phyloP scores from a whole-genome alignment of 1,140 invertebrate genomes.

The Agrilus planipennis region DNA sequence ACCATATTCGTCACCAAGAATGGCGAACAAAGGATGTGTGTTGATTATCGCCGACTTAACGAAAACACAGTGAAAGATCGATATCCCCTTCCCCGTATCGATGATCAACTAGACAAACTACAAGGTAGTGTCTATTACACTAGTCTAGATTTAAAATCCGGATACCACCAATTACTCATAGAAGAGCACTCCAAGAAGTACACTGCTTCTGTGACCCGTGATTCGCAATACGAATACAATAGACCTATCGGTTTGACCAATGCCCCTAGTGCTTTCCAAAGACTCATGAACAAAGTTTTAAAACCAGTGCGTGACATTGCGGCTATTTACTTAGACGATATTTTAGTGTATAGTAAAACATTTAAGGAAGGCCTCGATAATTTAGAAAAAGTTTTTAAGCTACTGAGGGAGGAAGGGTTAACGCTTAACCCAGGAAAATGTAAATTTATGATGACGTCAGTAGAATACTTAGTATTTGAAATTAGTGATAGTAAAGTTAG shows the following conservation, averaged over 20 bases:
- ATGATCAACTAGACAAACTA: background rate
- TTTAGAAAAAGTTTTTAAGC: slow-evolving; percentile 15
- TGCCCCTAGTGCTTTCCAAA: slow-evolving; percentile 23
- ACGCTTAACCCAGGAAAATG: slow-evolving; percentile 8
- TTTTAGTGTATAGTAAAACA: slow-evolving; percentile 15
- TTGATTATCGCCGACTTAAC: background rate
- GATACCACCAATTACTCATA: background rate
- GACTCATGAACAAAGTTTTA: slow-evolving; percentile 22
- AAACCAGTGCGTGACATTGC: slow-evolving; percentile 16
- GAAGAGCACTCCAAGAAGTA: background rate
- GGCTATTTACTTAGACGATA: slow-evolving; percentile 21
- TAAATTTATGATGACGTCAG: slow-evolving; percentile 1
- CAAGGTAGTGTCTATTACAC: background rate
- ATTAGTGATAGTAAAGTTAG: slow-evolving; percentile 4
- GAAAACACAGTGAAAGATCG: background rate
- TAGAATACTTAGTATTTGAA: slow-evolving; percentile 10
- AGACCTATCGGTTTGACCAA: slow-evolving; percentile 25
- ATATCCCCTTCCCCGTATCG: background rate
- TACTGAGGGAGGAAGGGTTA: background rate
- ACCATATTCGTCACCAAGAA: background rate
- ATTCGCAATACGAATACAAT: background rate
- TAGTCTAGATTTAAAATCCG: background rate
- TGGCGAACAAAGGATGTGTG: background rate
- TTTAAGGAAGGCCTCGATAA: slow-evolving; percentile 15
- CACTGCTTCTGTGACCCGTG: background rate